phyloP scores from a whole-genome alignment of 2,888 invertebrate species.

The Teleogryllus oceanicus region DNA sequence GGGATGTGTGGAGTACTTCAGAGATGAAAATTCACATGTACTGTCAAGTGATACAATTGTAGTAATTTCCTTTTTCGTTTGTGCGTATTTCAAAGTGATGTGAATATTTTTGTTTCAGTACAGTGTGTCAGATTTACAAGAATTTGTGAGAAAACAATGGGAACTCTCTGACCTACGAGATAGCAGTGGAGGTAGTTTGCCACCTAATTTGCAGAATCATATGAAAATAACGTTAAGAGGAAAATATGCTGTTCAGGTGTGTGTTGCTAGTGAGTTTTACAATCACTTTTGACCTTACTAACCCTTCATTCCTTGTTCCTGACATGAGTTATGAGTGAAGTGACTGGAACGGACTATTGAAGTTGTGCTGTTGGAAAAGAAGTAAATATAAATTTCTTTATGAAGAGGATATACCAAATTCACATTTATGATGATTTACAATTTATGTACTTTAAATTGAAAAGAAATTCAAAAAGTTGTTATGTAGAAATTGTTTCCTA shows the following conservation, averaged over 20 bases:
- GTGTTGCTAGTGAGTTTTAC: background rate
- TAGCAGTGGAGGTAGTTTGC: conserved; percentile 60
- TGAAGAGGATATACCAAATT: no score
- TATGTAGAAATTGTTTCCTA: no score
- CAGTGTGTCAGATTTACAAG: conserved; percentile 52
- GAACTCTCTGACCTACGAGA: conserved; percentile 61
- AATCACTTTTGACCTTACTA: no score
- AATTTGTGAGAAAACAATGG: conserved; percentile 64
- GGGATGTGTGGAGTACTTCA: conserved; percentile 56
- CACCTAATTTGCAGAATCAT: conserved; percentile 52
- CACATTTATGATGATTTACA: no score
- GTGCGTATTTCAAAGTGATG: background rate
- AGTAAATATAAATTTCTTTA: no score
- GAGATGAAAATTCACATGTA: conserved; percentile 45
- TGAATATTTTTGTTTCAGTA: conserved; percentile 39
- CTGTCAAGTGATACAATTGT: no score
- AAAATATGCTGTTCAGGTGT: conserved; percentile 57
- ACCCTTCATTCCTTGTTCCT: no score
- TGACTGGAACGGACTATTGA: no score
- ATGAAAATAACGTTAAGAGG: conserved; percentile 53
- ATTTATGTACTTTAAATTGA: no score
- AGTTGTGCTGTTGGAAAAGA: no score
- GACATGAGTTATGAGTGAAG: no score
- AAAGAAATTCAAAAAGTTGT: no score
- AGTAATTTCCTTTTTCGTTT: background rate